Evolutionary conservation across 2,888 invertebrate genomes (phyloP), one percentile per base, ranked within the genome.

Genomic region (Amblyjoppa fuscipennis): DNA sequence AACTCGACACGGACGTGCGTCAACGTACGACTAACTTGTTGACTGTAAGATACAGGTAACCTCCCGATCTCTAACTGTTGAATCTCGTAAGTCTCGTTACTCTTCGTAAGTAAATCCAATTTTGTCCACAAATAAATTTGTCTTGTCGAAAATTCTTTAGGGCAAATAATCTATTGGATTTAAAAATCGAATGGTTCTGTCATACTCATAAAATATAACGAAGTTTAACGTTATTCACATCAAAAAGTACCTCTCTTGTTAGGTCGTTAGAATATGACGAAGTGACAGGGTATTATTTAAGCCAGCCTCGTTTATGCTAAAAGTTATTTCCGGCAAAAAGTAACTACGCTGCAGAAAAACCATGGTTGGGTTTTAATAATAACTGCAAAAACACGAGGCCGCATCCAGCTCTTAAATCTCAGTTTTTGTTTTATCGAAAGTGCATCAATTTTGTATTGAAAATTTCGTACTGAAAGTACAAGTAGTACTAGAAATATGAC

Each of bases 1-100:
- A 9, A 61, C 66, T 69, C 81, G 66, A 79, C 76, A 51, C 59
- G 71, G 69, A 76, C 87, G 76, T 87, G 84, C 81, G 82, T 75
- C 81, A 34, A 34, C 59, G 76, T 70, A 68, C 79, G 75, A 85
- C 81, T 69, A 70, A 66, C 78, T 69, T 28, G 41, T 71, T 71
- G 75, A 38, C 76, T 70, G 51, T 76, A 38, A 56, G 28, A 84
- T 68, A 41, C 13, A 25, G 59, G 28, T 13, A 28, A 59, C 13
- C 25, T 59, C 28, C 11, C 13, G 59, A 28, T 4, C 28, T 59
- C 59, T 59, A 59, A 59, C 25, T 59, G 59, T 59, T 11, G 59
- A 49, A 49, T 49, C 45, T 49, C 45, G 45, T 16, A 1, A 49
- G 3, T 16, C 16, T 49, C 3, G 45, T 13, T 13, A 49, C 16